Evolutionary conservation across 2,888 invertebrate species (phyloP).

Genomic region (Hyppa rectilinea): DNA sequence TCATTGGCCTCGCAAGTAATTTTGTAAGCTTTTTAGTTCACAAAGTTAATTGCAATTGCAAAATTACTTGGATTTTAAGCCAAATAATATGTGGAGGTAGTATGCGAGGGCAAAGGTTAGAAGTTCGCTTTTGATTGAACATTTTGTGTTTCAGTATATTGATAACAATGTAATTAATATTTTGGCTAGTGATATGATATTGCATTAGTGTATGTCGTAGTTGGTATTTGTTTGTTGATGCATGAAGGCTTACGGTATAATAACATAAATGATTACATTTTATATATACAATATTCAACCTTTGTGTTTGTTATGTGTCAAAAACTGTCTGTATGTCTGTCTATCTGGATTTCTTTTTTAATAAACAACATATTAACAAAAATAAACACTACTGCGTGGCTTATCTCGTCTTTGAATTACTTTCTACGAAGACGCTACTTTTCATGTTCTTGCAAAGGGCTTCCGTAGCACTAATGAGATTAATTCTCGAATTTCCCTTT

Average conservation of each 20-base stretch:
- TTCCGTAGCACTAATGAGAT: slow-evolving; percentile 21
- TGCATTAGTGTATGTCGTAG: not conserved
- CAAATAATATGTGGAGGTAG: not conserved
- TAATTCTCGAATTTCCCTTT: slow-evolving; percentile 11
- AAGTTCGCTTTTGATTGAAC: not conserved
- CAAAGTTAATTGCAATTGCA: no score
- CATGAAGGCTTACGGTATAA: not conserved
- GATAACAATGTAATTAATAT: slow-evolving; percentile 3
- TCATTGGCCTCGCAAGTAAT: slow-evolving; percentile 12
- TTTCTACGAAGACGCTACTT: not conserved
- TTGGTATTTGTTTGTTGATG: not conserved
- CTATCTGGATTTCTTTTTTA: no score
- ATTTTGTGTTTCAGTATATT: not conserved
- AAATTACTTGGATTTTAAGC: no score
- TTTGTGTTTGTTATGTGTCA: no score
- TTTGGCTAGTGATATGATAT: not conserved
- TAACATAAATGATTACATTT: not conserved
- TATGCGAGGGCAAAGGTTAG: no score
- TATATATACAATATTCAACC: not conserved
- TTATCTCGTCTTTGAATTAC: slow-evolving; percentile 7
- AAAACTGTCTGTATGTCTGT: no score
- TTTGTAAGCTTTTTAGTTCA: no score
- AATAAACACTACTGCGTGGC: not conserved
- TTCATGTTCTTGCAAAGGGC: slow-evolving; percentile 7
- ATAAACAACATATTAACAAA: no score